Percentiles rank a stretch among this genome's conserved stretches.
Evolutionary conservation across 2,888 invertebrate genomes (phyloP).

Genomic region (Smittia sp.): DNA sequence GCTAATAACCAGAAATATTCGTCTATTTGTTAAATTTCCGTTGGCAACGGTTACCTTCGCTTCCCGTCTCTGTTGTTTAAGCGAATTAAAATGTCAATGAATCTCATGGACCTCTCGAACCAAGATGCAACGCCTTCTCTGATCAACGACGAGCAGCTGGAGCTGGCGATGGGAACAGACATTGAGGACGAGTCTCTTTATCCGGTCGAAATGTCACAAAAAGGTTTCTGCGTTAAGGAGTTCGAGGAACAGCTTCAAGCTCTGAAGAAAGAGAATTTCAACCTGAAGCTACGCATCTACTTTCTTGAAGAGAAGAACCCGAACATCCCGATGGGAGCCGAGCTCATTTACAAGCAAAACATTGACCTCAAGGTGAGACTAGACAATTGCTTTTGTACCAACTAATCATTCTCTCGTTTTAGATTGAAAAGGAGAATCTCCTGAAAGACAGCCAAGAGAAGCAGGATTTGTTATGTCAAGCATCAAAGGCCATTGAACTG

Average conservation of each 20-base stretch:
- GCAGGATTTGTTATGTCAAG: constrained; percentile 79
- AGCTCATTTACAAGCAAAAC: constrained; percentile 57
- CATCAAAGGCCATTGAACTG: constrained; percentile 76
- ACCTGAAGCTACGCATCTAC: constrained; percentile 84
- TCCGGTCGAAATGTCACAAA: neutral
- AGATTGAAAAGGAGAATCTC: constrained; percentile 74
- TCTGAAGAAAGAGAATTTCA: constrained; percentile 88
- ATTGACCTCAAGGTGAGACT: constrained; percentile 62
- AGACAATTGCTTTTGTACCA: neutral
- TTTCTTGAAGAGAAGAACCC: constrained; percentile 72
- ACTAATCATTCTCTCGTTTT: constrained; percentile 45
- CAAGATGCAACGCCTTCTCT: neutral
- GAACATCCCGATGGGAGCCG: neutral
- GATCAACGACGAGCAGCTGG: neutral
- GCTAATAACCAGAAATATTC: no score
- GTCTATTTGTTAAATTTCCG: no score
- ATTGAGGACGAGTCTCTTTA: neutral
- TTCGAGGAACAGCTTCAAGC: constrained; percentile 81
- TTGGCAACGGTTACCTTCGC: no score
- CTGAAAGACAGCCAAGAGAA: constrained; percentile 77
- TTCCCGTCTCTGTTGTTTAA: no score
- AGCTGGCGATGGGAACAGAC: neutral
- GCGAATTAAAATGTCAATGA: neutral
- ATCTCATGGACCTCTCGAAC: neutral
- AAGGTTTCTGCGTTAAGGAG: constrained; percentile 53